A percentile compares a stretch with the other conserved stretches of the same genome.
These are phyloP conservation scores for Gnathonemus echidnorhynchus DNA, from an alignment of 2,113 vertebrate species.

Conservation along the genomic window DNA sequence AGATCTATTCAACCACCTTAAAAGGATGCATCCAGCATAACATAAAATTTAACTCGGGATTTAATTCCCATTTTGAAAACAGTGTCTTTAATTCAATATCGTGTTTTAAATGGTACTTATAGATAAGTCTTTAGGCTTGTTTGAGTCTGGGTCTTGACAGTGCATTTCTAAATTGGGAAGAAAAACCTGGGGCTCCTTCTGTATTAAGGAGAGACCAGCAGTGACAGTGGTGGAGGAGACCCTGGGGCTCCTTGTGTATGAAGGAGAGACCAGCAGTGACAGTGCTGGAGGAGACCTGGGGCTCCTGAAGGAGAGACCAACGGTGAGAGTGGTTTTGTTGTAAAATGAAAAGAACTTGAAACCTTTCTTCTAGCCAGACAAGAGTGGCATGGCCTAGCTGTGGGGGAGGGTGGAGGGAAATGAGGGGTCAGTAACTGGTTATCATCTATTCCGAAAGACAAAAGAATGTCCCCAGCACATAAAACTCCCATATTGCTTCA, in stretches of 20 bases:
- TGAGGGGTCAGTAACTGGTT: not conserved
- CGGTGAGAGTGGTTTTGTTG: not conserved
- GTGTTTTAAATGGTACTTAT: not conserved
- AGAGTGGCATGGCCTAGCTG: not conserved
- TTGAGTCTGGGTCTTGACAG: not conserved
- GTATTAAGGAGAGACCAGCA: not conserved
- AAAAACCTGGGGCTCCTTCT: not conserved
- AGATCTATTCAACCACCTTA: not conserved
- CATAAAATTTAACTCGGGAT: not conserved
- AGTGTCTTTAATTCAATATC: not conserved
- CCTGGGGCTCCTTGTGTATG: not conserved
- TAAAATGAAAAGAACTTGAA: not conserved
- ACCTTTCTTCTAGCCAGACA: not conserved
- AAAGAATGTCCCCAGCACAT: not conserved
- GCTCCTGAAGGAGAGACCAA: not conserved
- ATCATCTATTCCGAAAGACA: not conserved
- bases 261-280: not conserved
- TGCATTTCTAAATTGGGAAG: too few relatives aligned
- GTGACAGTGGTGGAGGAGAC: not conserved
- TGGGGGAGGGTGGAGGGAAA: not conserved
- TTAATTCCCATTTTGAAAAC: not conserved
- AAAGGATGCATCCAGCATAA: not conserved
- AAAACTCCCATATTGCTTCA: conserved; percentile 23
- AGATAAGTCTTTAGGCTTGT: not conserved
- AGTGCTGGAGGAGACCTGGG: not conserved